phyloP scores from a whole-genome alignment of 2,888 invertebrate genomes.

The Eledone cirrhosa region DNA sequence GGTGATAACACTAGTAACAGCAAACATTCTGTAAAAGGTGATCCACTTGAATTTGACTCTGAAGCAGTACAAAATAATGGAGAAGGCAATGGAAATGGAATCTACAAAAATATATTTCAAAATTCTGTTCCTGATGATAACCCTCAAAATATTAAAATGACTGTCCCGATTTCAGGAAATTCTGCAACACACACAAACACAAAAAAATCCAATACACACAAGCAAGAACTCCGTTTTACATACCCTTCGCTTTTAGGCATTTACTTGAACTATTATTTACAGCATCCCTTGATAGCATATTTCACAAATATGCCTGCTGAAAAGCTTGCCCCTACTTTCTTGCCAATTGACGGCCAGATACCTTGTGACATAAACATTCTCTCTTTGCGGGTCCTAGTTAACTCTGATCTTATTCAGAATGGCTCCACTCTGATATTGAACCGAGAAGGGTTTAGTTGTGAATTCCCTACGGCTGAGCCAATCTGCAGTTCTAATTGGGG shows the following conservation, averaged over 20 bases:
- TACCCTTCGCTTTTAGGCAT: conserved; percentile 49
- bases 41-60: background rate
- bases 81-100: background rate
- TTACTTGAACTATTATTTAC: conserved; percentile 45
- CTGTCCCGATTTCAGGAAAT: background rate
- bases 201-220: background rate
- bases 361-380: conserved; percentile 56
- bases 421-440: conserved; percentile 57
- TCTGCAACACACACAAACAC: background rate
- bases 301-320: conserved; percentile 47
- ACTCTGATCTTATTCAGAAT: conserved; percentile 47
- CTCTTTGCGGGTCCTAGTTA: conserved; percentile 51
- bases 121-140: no score
- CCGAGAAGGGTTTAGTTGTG: conserved; percentile 53
- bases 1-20: no score
- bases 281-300: conserved; percentile 46
- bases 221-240: conserved; percentile 33
- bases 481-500: conserved; percentile 41
- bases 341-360: conserved; percentile 42
- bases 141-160: background rate
- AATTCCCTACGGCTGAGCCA: conserved; percentile 41
- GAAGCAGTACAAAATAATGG: no score
- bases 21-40: background rate
- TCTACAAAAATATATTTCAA: background rate
- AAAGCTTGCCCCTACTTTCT: conserved; percentile 40